These are phyloP conservation scores for Myotis davidii DNA, from an alignment of 2,113 vertebrate species.

Conservation along the genomic window DNA sequence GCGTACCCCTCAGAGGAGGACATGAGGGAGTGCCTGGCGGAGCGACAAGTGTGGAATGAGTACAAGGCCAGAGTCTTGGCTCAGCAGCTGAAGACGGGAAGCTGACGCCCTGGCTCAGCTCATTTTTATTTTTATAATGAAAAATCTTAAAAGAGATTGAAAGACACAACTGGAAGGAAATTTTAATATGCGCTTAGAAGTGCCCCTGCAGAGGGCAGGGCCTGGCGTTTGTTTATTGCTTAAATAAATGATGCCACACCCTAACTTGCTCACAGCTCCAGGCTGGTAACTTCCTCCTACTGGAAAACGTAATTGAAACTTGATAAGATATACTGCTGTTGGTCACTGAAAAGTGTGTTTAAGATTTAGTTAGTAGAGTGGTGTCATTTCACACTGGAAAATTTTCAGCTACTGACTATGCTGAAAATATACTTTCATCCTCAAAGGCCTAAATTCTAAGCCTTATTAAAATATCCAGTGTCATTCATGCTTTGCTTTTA, in stretches of 20 bases:
- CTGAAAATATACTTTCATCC: neutral
- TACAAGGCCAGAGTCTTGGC: conserved; percentile 55
- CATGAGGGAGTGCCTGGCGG: conserved; percentile 2
- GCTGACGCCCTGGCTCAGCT: neutral
- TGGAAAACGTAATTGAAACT: neutral
- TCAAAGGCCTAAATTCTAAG: neutral
- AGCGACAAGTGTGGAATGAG: conserved; percentile 6
- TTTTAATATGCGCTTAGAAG: neutral
- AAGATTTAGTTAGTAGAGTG: neutral
- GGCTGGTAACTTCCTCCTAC: neutral
- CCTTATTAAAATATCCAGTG: neutral
- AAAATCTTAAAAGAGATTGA: neutral
- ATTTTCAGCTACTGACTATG: neutral
- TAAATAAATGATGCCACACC: neutral
- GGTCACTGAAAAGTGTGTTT: neutral
- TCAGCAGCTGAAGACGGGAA: neutral
- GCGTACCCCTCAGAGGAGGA: conserved; percentile 34
- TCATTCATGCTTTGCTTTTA: neutral
- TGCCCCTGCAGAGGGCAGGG: neutral
- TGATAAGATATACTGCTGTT: neutral
- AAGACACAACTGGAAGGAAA: neutral
- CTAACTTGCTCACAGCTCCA: neutral
- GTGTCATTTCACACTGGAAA: neutral
- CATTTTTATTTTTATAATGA: neutral
- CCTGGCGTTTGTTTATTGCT: neutral